Conservation (phyloP, 2,113 vertebrate genomes). For the Aix galericulata region DNA sequence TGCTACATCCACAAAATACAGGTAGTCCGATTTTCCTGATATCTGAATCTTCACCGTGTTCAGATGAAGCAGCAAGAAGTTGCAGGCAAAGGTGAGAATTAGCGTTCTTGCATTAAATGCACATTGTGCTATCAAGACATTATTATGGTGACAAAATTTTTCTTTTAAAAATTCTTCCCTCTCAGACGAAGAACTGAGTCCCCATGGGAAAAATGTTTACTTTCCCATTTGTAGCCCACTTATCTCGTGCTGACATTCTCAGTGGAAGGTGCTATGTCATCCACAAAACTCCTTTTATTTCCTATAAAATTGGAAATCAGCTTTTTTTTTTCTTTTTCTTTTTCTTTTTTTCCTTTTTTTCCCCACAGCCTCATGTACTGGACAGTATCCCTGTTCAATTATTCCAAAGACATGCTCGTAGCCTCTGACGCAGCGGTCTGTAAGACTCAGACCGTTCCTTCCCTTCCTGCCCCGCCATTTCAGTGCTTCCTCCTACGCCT, state of each 20-base stretch:
- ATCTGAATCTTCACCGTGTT: not conserved
- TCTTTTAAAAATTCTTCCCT: not conserved
- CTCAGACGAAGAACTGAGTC: not conserved
- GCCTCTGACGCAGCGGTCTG: not conserved
- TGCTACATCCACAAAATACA: not conserved
- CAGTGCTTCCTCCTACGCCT: not conserved
- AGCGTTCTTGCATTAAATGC: not conserved
- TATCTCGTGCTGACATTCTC: not conserved
- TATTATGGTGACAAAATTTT: not conserved
- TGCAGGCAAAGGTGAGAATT: not conserved
- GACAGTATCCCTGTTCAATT: not conserved
- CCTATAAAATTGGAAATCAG: slow-evolving; percentile 29
- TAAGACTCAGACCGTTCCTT: not conserved
- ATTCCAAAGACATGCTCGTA: not conserved
- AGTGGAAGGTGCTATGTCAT: slow-evolving; percentile 33
- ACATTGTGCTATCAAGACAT: not conserved
- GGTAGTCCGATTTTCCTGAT: accelerated
- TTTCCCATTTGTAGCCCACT: slow-evolving; percentile 9
- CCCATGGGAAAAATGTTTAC: not conserved
- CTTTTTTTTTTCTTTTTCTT: not conserved
- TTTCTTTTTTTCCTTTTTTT: not conserved
- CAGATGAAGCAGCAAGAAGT: not conserved
- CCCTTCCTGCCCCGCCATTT: not conserved
- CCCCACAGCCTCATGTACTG: not conserved
- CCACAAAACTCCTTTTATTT: slow-evolving; percentile 46